Conservation (phyloP, 35 echinoderm and acorn worm species). For the Apostichopus parvimensis region DNA sequence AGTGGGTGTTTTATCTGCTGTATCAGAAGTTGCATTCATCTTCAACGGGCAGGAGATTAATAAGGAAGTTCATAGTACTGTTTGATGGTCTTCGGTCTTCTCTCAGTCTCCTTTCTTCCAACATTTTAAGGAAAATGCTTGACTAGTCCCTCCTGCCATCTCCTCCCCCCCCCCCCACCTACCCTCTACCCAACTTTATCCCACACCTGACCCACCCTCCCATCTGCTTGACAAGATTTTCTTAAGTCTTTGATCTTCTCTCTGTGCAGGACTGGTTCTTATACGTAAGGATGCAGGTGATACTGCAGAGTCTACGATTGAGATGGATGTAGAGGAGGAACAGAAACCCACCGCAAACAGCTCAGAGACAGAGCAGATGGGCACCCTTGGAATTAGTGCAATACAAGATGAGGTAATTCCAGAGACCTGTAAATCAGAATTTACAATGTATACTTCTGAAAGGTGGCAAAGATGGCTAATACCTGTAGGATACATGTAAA, state of each 20-base stretch:
- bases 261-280: not conserved
- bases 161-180: not conserved
- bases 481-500: no score
- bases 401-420: conserved; percentile 23
- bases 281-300: not conserved
- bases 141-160: no score
- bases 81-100: conserved; percentile 3
- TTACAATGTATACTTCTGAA: no score
- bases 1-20: conserved; percentile 47
- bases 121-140: not conserved
- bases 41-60: conserved; percentile 26
- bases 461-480: no score
- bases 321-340: conserved; percentile 4
- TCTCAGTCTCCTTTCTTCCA: conserved; percentile 32
- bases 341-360: not conserved
- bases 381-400: conserved; percentile 11
- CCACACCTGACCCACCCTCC: no score
- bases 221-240: no score
- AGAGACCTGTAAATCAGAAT: no score
- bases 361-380: conserved; percentile 15
- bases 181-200: not conserved
- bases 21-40: conserved; percentile 17
- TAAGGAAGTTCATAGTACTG: conserved; percentile 52
- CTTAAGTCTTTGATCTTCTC: no score
- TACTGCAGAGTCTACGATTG: not conserved